Percentiles rank a stretch among this genome's conserved stretches.
Evolutionary conservation across 1,140 invertebrate genomes (phyloP).

Genomic region (Ooceraea biroi): DNA sequence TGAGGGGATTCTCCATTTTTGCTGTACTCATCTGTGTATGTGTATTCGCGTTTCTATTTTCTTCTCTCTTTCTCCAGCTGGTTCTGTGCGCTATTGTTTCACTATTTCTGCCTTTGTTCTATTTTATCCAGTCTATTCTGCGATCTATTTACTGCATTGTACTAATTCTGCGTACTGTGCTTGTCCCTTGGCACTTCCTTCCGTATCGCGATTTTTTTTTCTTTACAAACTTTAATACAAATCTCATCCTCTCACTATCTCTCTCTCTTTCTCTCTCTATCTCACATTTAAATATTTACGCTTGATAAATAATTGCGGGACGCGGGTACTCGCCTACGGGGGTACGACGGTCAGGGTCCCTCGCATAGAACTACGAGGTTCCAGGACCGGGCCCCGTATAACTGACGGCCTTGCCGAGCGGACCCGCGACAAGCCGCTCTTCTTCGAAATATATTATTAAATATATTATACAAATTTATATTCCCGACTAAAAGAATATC

Average conservation of each 20-base stretch:
- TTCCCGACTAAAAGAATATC: slow-evolving; percentile 83
- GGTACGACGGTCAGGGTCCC: slow-evolving; percentile 62
- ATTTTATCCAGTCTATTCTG: slow-evolving; percentile 20
- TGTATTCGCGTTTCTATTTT: neutral
- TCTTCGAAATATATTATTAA: slow-evolving; percentile 86
- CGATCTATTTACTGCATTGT: slow-evolving; percentile 47
- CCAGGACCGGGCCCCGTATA: slow-evolving; percentile 62
- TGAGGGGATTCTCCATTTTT: slow-evolving; percentile 43
- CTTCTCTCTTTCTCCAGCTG: slow-evolving; percentile 3
- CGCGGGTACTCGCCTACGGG: slow-evolving; percentile 57
- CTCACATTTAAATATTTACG: slow-evolving; percentile 83
- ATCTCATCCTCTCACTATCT: slow-evolving; percentile 19
- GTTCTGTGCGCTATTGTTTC: neutral
- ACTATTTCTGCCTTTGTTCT: slow-evolving; percentile 5
- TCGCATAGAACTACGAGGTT: slow-evolving; percentile 84
- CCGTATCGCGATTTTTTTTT: slow-evolving; percentile 64
- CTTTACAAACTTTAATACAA: slow-evolving; percentile 61
- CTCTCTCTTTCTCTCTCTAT: slow-evolving; percentile 33
- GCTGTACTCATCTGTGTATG: slow-evolving; percentile 38
- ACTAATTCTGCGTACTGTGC: slow-evolving; percentile 36
- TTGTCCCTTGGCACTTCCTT: slow-evolving; percentile 80
- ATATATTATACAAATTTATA: slow-evolving; percentile 86
- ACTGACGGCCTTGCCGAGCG: slow-evolving; percentile 54
- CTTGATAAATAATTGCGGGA: slow-evolving; percentile 83
- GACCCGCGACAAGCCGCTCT: slow-evolving; percentile 66